phyloP scores from a whole-genome alignment of 2,797 vertebrate genomes.

The Tapirus indicus region DNA sequence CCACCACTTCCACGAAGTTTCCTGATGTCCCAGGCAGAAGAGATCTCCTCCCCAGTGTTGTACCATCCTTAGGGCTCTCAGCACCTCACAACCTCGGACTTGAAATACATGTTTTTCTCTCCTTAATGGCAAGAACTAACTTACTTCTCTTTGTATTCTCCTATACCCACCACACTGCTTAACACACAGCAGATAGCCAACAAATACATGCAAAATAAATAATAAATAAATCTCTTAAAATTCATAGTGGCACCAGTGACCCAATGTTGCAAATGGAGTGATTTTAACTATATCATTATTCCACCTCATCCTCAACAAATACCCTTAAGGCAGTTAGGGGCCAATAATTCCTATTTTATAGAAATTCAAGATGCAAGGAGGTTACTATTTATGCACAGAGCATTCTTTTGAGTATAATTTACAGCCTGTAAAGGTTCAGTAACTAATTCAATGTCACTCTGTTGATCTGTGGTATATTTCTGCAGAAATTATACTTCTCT shows the following conservation, averaged over 20 bases:
- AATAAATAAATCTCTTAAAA: slow-evolving; percentile 70
- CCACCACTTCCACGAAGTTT: neutral
- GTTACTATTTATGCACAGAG: neutral
- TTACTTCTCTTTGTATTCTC: neutral
- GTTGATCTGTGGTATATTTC: neutral
- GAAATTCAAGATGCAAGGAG: slow-evolving; percentile 53
- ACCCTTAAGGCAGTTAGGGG: neutral
- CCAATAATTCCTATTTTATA: slow-evolving; percentile 43
- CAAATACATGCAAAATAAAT: slow-evolving; percentile 28
- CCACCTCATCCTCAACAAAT: slow-evolving; percentile 10
- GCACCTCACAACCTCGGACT: neutral
- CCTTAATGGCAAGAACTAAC: neutral
- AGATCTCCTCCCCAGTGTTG: neutral
- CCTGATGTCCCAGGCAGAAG: neutral
- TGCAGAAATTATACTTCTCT: slow-evolving; percentile 31
- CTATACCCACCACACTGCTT: neutral
- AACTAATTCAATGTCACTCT: slow-evolving; percentile 43
- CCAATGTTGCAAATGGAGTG: slow-evolving; percentile 35
- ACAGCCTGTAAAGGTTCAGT: slow-evolving; percentile 25
- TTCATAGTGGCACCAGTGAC: slow-evolving; percentile 31
- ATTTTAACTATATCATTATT: slow-evolving; percentile 63
- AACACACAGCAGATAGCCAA: neutral
- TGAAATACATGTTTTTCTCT: slow-evolving; percentile 36
- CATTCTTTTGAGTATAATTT: slow-evolving; percentile 45
- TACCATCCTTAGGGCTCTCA: neutral